Base-by-base conservation (phyloP, 1,140 invertebrate species). In the honey bee (Apis mellifera) region DNA sequence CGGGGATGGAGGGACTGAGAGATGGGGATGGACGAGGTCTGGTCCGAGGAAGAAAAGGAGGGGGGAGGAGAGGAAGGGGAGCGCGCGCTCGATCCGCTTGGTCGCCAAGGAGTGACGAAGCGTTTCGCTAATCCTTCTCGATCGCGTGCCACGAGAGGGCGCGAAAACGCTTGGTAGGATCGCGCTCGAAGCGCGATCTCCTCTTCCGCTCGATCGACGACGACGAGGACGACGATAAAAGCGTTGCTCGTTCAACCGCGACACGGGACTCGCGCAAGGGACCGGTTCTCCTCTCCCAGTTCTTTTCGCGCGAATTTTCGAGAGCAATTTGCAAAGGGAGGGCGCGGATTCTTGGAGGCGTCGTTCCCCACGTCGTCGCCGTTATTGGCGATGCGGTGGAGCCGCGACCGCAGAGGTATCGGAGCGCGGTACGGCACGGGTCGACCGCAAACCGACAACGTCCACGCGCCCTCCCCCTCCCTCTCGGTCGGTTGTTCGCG, bases 401-500 rank as follows among this genome's bases (percentile, higher is more conserved):
- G 65, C 89, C 90, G 73, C 84, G 79, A 92, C 92, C 91, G 84
- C 91, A 92, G 89, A 92, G 90, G 86, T 91, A 92, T 91, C 89
- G 86, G 74, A 87, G 87, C 78, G 85, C 68, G 88, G 89, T 83
- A 68, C 68, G 86, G 81, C 90, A 90, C 89, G 88, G 90, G 89
- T 90, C 89, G 89, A 92, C 92, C 92, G 86, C 91, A 92, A 90
- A 92, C 90, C 91, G 86, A 92, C 88, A 90, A 90, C 85, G 90
- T 92, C 90, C 91, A 91, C 89, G 89, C 87, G 89, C 79, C 32
- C 71, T 66, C 48, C 26, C 55, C 23, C 12, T 76, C 64, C 65
- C 23, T 83, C 32, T 86, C 72, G 11, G 13, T 81, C 21, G 50
- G 21, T 78, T 13, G 57, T 12, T 42, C 50, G 52, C 72, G 68